Evolutionary conservation across 2,888 invertebrate genomes (phyloP).

Genomic region (Panopea generosa): DNA sequence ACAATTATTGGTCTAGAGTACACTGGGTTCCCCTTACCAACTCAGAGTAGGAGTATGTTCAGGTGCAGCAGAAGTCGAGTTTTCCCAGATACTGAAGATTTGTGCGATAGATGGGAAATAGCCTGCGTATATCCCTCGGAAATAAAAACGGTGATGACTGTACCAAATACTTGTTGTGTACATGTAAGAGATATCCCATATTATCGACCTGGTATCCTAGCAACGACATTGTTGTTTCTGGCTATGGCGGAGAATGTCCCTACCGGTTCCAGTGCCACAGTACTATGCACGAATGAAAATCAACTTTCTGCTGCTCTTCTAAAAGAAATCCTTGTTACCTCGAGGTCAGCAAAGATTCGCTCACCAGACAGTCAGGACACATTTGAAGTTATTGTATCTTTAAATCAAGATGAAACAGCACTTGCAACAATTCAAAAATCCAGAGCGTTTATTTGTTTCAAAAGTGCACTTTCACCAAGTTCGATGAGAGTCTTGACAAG

Average conservation of each 20-base stretch:
- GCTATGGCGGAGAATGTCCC: conserved; percentile 4
- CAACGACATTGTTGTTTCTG: background rate
- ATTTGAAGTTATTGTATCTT: background rate
- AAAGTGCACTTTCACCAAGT: background rate
- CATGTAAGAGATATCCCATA: background rate
- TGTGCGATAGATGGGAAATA: background rate
- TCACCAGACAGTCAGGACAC: background rate
- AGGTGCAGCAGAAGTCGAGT: background rate
- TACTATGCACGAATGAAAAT: background rate
- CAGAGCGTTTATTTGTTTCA: background rate
- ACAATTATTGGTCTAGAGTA: conserved; percentile 3
- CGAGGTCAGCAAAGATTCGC: background rate
- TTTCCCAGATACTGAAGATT: background rate
- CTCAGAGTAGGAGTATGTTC: background rate
- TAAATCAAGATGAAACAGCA: background rate
- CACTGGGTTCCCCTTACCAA: background rate
- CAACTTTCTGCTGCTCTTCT: background rate
- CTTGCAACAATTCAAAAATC: background rate
- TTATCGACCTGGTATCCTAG: conserved; percentile 14
- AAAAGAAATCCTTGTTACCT: background rate
- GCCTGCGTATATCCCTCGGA: conserved; percentile 3
- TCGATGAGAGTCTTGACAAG: too few species aligned
- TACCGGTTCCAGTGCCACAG: background rate
- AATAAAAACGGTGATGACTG: background rate
- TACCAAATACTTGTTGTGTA: conserved; percentile 2